These are phyloP conservation scores for Leptocoma aspasia DNA, from an alignment of 2,113 vertebrate genomes.

Conservation along the genomic window DNA sequence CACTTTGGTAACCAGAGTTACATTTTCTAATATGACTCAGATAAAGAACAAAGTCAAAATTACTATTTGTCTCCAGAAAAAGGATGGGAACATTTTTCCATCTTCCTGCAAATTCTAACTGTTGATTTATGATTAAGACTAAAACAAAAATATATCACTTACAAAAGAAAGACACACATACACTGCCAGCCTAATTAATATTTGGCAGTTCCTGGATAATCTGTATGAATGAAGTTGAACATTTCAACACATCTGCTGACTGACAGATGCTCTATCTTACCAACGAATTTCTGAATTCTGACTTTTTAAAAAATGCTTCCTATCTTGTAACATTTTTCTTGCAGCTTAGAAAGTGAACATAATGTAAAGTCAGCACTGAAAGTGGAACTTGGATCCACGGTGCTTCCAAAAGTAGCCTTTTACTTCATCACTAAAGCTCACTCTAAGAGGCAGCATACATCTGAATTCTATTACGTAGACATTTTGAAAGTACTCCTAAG, in stretches of 20 bases:
- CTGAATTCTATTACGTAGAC: neutral
- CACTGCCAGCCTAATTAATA: neutral
- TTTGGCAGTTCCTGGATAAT: neutral
- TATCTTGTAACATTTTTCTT: neutral
- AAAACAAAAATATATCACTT: neutral
- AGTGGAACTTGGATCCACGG: neutral
- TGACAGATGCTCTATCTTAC: neutral
- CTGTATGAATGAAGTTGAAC: neutral
- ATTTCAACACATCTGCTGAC: neutral
- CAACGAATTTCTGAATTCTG: neutral
- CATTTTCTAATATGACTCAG: neutral
- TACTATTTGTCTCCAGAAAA: neutral
- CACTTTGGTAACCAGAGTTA: neutral
- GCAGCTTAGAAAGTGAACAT: neutral
- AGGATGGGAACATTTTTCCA: neutral
- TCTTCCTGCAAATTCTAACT: neutral
- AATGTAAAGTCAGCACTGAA: neutral
- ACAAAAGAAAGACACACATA: neutral
- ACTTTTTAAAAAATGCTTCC: neutral
- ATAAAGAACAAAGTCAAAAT: conserved; percentile 4
- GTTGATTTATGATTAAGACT: neutral
- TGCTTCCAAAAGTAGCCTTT: neutral
- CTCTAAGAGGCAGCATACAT: neutral
- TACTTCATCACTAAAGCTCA: neutral
- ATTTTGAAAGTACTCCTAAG: neutral